Base-by-base conservation (phyloP, 2,113 vertebrate species). In the Cyprinodon variegatus region DNA sequence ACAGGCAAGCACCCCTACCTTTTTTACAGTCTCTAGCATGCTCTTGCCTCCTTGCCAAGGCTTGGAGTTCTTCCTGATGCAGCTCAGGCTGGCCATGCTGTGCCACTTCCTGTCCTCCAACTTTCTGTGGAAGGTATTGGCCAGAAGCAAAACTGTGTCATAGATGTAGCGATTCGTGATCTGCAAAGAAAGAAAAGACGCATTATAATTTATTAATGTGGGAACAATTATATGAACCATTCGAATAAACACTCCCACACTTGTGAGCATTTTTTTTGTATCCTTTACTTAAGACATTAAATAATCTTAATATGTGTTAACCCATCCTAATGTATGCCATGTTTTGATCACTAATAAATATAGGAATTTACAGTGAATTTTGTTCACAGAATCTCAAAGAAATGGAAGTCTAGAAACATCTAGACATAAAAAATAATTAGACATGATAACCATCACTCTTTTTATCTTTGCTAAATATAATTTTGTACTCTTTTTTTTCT, bases 31-130 rank as follows among this genome's bases (percentile, higher is more conserved):
- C 73, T 99, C 98, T 91, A 99, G 86, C 97, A 99, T 99, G 50
- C 97, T 98, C 40, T 97, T 95, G 13, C 98, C 98, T 69, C 98
- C 98, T 88, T 99, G 97, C 98, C 98, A 99, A 0, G 98, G 97
- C 76, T 99, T 99, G 17, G 98, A 97, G 85, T 94, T 98, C 91
- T 99, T 99, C 86, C 97, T 94, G 90, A 99, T 99, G 90, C 98
- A 99, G n/a, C 96, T 98, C 78, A 99, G 91, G 80, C 98, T 99
- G 39, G 98, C 98, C 98, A 99, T 99, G 93, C 98, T 99, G 93
- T 99, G 98, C 98, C 98, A 99, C 82, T 99, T 99, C 66, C 98
- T 94, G 88, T 99, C 98, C 88, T 99, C 98, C 76, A 99, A 90
- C 90, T 99, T 99, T 89, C 97, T 96, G 86, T 99, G 98, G 84